Evolutionary conservation across 2,888 invertebrate species (phyloP), one percentile per base, ranked within the genome.

Genomic region (Leptothorax acervorum): DNA sequence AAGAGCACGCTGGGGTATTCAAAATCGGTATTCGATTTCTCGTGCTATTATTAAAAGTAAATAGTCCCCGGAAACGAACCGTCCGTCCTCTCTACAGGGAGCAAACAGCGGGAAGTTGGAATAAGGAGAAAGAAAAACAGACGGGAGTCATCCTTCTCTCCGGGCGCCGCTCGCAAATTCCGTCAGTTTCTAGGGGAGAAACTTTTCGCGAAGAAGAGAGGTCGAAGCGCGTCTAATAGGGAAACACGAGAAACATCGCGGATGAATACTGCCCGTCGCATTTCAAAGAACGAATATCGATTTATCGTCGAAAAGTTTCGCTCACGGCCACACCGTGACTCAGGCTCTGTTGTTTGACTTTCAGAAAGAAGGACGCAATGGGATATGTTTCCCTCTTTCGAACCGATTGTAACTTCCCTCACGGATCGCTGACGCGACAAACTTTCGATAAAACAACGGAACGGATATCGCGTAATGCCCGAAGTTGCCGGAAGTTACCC

Each of bases 341-440:
- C 78, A 8, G 62, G 6, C 5, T 57, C 39, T 68, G 74, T 78
- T 81, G 82, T 73, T 78, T 73, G 82, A 76, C 70, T 83, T 48
- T 66, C 73, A 39, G 57, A 28, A 78, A 74, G 79, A 70, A 83
- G 63, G 68, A 74, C 74, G 73, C 71, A 83, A 83, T 68, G 70
- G 66, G 60, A 62, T 62, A 60, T 51, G 83, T 85, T 83, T 71
- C 63, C 66, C 66, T 60, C 68, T 65, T 75, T 53, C 31, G 66
- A 74, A 85, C 53, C 85, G 84, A 85, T 85, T 74, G 76, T 78
- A 68, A 83, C 78, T 83, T 75, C 71, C 28, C 78, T 83, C 78
- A 79, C 85, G 66, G 66, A 66, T 78, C 85, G 78, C 83, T 68
- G 78, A 71, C 83, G 57, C 85, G 83, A 75, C 85, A 65, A 85